phyloP scores from a whole-genome alignment of 2,113 vertebrate genomes.

The Notarius lentiginosus region DNA sequence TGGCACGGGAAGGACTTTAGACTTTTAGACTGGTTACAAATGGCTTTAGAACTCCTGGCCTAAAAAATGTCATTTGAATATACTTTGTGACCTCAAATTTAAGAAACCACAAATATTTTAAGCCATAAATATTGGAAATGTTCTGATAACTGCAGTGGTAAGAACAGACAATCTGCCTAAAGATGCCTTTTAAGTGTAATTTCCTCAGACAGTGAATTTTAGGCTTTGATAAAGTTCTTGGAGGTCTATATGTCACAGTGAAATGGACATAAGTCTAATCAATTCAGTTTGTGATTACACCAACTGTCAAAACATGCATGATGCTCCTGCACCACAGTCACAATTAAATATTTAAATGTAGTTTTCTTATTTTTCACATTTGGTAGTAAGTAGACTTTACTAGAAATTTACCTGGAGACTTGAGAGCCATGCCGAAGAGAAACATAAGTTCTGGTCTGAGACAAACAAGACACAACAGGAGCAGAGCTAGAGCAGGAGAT shows the following conservation, averaged over 20 bases:
- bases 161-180: background rate
- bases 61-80: background rate
- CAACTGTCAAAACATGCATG: background rate
- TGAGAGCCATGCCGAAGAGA: background rate
- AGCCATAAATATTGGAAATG: background rate
- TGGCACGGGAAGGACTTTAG: too few species aligned
- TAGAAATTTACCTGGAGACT: background rate
- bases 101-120: background rate
- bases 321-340: background rate
- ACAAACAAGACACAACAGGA: background rate
- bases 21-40: background rate
- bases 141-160: background rate
- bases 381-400: background rate
- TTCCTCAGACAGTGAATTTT: background rate
- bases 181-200: background rate
- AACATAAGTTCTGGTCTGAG: background rate
- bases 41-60: background rate
- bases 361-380: background rate
- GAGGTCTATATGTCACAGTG: background rate
- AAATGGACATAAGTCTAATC: background rate
- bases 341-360: constrained; percentile 6
- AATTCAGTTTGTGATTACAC: background rate
- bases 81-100: background rate
- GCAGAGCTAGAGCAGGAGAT: too few species aligned
- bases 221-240: background rate